Base-by-base conservation (phyloP, 2,888 invertebrate genomes). In the Seira musarum region DNA sequence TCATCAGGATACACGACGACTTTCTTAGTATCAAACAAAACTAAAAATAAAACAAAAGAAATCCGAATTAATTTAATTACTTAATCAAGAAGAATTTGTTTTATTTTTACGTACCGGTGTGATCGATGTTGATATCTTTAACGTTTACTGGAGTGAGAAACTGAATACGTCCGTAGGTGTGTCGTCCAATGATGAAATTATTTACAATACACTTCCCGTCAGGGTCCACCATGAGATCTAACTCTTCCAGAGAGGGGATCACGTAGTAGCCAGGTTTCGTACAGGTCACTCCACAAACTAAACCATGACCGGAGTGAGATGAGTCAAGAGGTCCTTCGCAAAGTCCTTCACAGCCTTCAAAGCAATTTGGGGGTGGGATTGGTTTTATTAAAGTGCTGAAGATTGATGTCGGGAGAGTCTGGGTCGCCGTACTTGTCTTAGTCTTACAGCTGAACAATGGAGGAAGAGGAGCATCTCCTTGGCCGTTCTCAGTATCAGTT, bases 1-100 rank as follows among this genome's bases (percentile, higher is more conserved):
- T 96, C 95, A 86, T 91, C 91, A 0, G 98, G 98, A 90, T 99
- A 99, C 3, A 99, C 93, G 19, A 95, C 94, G 1, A 99, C 94
- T 89, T 99, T 98, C 88, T 97, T 96, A 89, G 96, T 94, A 2
- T 97, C 92, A 89, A 99, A 96, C 88, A 95, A 94, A 0, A 99
- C 96, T 93, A 61, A 61, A 21, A 61, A 61, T 1, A 21, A 61
- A 61, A 61, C 17, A 65, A 65, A 30, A n/a, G 2, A 19, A 67
- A 67, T 19, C 22, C 21, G 65, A n/a, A 10, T 65, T 63, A 8
- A 17, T 3, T 2, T 53, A 53, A 19, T 19, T 46, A 24, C 17
- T 17, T 67, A 15, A 65, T n/a, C n/a, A n/a, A n/a, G n/a, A n/a
- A n/a, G n/a, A n/a, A n/a, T n/a, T n/a, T 30, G 15, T 13, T 10